A percentile compares a stretch with the other conserved stretches of the same genome.
Conservation (phyloP, 2,113 vertebrate species). For the Athene cunicularia region DNA sequence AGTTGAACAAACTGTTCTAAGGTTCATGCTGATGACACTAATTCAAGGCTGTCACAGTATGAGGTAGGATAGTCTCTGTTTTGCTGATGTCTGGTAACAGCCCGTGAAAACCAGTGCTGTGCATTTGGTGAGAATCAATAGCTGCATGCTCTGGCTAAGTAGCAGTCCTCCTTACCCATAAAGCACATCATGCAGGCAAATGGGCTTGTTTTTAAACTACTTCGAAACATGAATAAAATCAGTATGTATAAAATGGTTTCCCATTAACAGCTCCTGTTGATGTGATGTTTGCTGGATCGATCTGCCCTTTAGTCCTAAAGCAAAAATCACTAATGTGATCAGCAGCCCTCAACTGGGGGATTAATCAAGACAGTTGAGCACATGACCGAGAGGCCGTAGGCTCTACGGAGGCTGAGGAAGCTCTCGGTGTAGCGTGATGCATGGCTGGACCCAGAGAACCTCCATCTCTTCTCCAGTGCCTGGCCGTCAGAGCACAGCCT, state of each 20-base stretch:
- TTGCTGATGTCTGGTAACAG: not conserved
- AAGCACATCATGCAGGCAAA: rapidly evolving
- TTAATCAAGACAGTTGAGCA: rapidly evolving
- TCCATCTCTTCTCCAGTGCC: not conserved
- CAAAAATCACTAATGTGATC: not conserved
- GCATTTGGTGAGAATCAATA: not conserved
- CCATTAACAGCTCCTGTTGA: not conserved
- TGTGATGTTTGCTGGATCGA: not conserved
- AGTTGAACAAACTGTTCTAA: not conserved
- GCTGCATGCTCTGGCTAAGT: not conserved
- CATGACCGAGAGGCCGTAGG: not conserved
- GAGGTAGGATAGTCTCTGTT: not conserved
- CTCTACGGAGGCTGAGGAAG: not conserved
- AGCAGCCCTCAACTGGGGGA: not conserved
- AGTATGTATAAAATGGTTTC: not conserved
- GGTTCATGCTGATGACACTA: not conserved
- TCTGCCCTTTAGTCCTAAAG: not conserved
- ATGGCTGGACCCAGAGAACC: not conserved
- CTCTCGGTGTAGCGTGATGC: rapidly evolving
- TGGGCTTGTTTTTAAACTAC: not conserved
- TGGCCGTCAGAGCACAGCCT: not conserved
- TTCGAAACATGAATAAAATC: not conserved
- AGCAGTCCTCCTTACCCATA: not conserved
- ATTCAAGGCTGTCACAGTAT: not conserved
- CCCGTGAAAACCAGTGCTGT: not conserved